phyloP scores from a whole-genome alignment of 2,797 vertebrate genomes.

The Sebastes hopkinsi region DNA sequence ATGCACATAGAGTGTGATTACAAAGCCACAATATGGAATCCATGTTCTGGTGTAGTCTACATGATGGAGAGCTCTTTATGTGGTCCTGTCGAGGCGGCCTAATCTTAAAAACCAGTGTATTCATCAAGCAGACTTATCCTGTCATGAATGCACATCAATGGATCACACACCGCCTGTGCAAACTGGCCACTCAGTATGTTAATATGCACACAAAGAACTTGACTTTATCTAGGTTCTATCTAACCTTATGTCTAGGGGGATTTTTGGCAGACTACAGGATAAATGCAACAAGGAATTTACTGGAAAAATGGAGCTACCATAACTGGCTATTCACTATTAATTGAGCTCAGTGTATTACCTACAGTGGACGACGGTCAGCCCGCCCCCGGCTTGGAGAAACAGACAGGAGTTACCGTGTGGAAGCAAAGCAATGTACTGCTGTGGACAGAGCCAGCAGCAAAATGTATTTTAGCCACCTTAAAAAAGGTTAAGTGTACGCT shows the following conservation, averaged over 20 bases:
- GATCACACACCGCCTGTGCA: background rate
- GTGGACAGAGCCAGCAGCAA: too few relatives aligned
- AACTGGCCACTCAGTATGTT: background rate
- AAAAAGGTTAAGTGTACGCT: too few relatives aligned
- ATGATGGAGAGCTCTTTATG: conserved; percentile 29
- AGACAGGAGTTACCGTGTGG: too few relatives aligned
- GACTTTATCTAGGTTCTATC: background rate
- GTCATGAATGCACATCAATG: background rate
- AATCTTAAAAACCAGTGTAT: conserved; percentile 29
- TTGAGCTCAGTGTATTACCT: background rate
- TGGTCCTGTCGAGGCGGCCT: conserved; percentile 10
- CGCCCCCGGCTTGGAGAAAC: too few relatives aligned
- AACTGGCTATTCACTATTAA: background rate
- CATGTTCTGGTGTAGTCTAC: conserved; percentile 44
- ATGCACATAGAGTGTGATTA: conserved; percentile 7
- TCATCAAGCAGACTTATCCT: conserved; percentile 13
- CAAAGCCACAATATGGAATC: conserved; percentile 39
- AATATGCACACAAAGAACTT: background rate
- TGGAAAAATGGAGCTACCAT: background rate
- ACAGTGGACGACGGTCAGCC: accelerated
- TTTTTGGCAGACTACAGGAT: background rate
- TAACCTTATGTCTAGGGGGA: background rate
- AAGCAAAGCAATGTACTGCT: too few relatives aligned
- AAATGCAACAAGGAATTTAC: background rate
- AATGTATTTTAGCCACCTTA: too few relatives aligned